Evolutionary conservation across 2,113 vertebrate species (phyloP), one percentile per base, ranked within the genome.

Genomic region (Panthera leo): DNA sequence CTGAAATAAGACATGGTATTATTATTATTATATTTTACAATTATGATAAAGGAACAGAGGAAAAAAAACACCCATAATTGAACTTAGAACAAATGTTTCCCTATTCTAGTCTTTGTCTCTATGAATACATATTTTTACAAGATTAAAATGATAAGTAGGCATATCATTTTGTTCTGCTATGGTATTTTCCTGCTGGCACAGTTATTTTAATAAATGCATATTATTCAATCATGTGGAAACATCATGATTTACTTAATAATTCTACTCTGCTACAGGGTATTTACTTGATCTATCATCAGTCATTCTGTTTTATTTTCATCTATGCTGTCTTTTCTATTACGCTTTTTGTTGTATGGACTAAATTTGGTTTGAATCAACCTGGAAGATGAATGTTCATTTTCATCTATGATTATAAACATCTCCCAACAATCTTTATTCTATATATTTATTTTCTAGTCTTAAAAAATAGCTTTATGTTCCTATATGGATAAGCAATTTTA

Each of bases 121-220:
- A 67, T n/a, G 78, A 94, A 91, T 83, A 89, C 31, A 63, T 63
- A 95, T 85, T 95, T 93, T 97, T 87, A 95, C 5, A 92, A 92
- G 76, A 85, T 88, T 97, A 95, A 92, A 96, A 78, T 84, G 78
- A 75, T 92, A 95, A 96, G 79, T 80, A 95, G 75, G 48, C 76
- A 95, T 85, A 96, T 94, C 51, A 88, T 92, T 98, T 96, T 80
- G 73, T 95, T 95, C 71, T 85, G 48, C 15, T 96, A 39, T 91
- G 96, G 58, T 92, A 92, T 93, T 92, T 96, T 85, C 84, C 84
- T 94, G 55, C 92, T 67, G 36, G 93, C 86, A 96, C 34, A 94
- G 55, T 94, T 97, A 94, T 85, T 95, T 94, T 95, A 97, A 87
- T 97, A 96, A 93, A 91, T 84, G 85, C 68, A 95, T 82, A 88